A percentile compares a stretch with the other conserved stretches of the same genome.
Evolutionary conservation across 1,140 invertebrate genomes (phyloP).

Genomic region (Bombyx mandarina): DNA sequence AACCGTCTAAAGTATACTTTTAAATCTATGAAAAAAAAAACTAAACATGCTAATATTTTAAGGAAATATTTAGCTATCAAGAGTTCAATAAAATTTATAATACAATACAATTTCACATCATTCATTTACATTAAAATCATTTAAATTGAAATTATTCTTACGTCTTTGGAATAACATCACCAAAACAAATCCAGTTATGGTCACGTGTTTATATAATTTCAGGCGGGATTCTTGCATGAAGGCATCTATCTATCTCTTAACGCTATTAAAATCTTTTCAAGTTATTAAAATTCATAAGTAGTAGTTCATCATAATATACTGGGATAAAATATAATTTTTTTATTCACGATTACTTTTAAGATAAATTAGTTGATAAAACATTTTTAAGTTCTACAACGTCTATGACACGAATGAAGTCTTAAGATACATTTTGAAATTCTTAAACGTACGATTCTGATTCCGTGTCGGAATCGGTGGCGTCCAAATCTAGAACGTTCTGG

Average conservation of each 20-base stretch:
- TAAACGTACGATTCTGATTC: slow-evolving; percentile 69
- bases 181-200: slow-evolving; percentile 65
- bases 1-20: too few species aligned
- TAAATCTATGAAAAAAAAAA: too few species aligned
- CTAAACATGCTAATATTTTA: too few species aligned
- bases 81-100: too few species aligned
- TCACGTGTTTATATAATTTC: slow-evolving; percentile 55
- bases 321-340: slow-evolving; percentile 3
- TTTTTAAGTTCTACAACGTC: too few species aligned
- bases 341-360: background rate
- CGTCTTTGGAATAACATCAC: slow-evolving; percentile 69
- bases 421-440: slow-evolving; percentile 10
- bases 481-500: slow-evolving; percentile 55
- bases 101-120: too few species aligned
- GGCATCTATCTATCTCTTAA: too few species aligned
- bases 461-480: slow-evolving; percentile 62
- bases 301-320: background rate
- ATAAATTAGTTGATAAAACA: background rate
- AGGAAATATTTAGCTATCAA: too few species aligned
- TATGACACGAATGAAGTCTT: too few species aligned
- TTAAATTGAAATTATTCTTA: slow-evolving; percentile 62
- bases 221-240: slow-evolving; percentile 46
- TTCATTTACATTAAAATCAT: slow-evolving; percentile 44
- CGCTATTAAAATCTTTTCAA: too few species aligned
- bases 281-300: slow-evolving; percentile 9